Base-by-base conservation (phyloP, 2,113 vertebrate genomes). In the Labrus mixtus region DNA sequence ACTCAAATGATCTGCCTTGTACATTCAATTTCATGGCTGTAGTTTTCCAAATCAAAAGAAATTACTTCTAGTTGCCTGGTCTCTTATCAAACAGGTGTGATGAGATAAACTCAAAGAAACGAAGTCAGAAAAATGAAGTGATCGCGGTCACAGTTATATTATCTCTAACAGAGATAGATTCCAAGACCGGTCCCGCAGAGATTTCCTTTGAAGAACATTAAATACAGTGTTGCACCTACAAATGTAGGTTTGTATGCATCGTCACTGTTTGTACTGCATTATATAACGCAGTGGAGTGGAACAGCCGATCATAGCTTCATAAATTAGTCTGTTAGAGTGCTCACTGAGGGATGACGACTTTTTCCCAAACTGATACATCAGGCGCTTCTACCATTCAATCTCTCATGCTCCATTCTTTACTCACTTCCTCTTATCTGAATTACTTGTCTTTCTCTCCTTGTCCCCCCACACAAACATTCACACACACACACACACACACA, bases 321-420 rank as follows among this genome's bases (percentile, higher is more conserved):
- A 89, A 87, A 90, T 86, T 78, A 90, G 79, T 81, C 74, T 81
- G 82, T 67, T 43, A 66, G 83, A 82, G 67, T 64, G 77, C 70
- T 84, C 78, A 61, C 55, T 62, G 73, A 86, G 69, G 79, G 79
- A 82, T 82, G 80, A 79, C 69, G 83, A 72, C 72, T 84, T 66
- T 48, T 79, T 86, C 72, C 79, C 67, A 73, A 84, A 89, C 62
- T 58, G 68, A 86, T 76, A 62, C 80, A 69, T 87, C 85, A 68
- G 46, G 68, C 39, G 56, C 81, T 89, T 85, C 55, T n/a, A 65
- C 76, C 76, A 60, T 81, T 81, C 74, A 62, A 2, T 76, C 68
- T 81, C 63, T 65, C 48, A 53, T 51, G 66, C 76, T 78, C 45
- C 57, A 70, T 71, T 74, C 71, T 81, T 25, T 76, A 36, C 70